Conservation (phyloP, 2,888 invertebrate genomes). For the Rhopalosiphum nymphaeae region DNA sequence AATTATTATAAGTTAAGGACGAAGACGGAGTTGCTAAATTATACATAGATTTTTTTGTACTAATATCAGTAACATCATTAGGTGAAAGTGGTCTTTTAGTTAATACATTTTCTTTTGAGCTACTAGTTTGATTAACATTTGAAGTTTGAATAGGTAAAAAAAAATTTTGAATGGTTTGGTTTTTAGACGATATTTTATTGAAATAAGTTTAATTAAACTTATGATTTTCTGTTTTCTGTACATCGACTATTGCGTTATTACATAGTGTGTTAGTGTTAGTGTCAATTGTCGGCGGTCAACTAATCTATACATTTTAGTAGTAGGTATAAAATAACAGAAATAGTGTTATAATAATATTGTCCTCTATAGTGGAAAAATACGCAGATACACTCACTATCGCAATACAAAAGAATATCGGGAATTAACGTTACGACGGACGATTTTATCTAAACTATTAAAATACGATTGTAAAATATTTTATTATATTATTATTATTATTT, state of each 20-base stretch:
- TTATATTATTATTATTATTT: too few relatives aligned
- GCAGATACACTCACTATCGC: too few relatives aligned
- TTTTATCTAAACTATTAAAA: too few relatives aligned
- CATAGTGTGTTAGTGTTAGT: not conserved
- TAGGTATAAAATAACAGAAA: too few relatives aligned
- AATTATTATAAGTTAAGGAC: conserved; percentile 14
- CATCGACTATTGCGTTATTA: not conserved
- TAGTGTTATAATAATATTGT: too few relatives aligned
- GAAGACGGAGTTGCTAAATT: not conserved
- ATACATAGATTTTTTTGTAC: conserved; percentile 1
- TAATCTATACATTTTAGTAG: not conserved
- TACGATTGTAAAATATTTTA: too few relatives aligned
- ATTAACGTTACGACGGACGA: too few relatives aligned
- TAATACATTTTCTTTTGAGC: not conserved
- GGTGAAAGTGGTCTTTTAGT: too few relatives aligned
- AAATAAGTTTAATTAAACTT: too few relatives aligned
- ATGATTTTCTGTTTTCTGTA: not conserved
- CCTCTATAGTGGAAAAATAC: too few relatives aligned
- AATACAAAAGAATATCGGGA: too few relatives aligned
- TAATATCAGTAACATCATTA: not conserved
- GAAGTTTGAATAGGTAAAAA: not conserved
- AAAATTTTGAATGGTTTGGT: not conserved
- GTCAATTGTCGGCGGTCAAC: not conserved
- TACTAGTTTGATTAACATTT: not conserved
- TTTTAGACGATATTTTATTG: too few relatives aligned